Percentiles rank a stretch among this genome's conserved stretches.
Conservation (phyloP, 2,113 vertebrate genomes). For the Datnioides undecimradiatus region DNA sequence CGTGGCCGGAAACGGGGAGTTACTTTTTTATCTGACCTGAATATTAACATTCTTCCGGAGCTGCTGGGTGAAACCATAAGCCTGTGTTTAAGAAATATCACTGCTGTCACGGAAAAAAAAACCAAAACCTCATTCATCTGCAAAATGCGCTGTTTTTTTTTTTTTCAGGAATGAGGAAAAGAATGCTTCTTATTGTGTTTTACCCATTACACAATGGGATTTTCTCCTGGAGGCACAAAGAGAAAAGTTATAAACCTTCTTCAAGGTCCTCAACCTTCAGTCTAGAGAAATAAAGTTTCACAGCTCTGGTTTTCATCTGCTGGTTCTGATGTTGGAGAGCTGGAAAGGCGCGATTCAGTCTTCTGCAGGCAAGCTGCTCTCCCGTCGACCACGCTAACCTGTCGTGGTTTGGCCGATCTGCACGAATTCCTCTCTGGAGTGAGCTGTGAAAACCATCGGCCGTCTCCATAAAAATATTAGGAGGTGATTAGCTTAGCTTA, state of each 20-base stretch:
- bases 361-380: neutral
- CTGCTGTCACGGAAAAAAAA: conserved; percentile 44
- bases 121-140: conserved; percentile 23
- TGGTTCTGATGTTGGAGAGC: neutral
- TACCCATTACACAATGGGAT: neutral
- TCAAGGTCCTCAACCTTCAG: neutral
- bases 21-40: conserved; percentile 68
- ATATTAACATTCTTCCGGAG: conserved; percentile 70
- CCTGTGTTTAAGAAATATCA: conserved; percentile 43
- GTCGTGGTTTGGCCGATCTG: neutral
- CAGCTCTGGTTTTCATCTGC: neutral
- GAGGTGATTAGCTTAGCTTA: neutral
- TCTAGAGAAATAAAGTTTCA: neutral
- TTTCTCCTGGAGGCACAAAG: conserved; percentile 23
- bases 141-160: conserved; percentile 7
- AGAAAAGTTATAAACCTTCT: neutral
- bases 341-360: conserved; percentile 3
- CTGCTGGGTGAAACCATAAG: conserved; percentile 42
- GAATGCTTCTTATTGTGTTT: conserved; percentile 10
- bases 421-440: neutral
- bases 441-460: neutral
- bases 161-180: conserved; percentile 23
- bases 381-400: neutral
- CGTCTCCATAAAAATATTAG: too few relatives aligned
- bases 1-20: conserved; percentile 57